These are phyloP conservation scores for Hydropsyche betteni DNA, from an alignment of 2,888 invertebrate species.

Conservation along the genomic window DNA sequence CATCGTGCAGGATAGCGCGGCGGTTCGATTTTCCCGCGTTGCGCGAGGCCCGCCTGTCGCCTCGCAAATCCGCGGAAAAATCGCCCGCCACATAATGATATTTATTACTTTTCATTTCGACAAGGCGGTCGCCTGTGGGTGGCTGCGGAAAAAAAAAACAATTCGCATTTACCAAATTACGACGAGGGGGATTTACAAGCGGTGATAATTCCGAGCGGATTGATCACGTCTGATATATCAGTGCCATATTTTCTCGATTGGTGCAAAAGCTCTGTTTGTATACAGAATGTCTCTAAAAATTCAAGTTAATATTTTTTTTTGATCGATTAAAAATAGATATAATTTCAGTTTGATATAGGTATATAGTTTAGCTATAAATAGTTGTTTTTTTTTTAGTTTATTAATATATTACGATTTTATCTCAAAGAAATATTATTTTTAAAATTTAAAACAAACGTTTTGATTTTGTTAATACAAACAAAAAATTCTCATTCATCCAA, in stretches of 20 bases:
- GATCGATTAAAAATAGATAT: too few species aligned
- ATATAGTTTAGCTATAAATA: too few species aligned
- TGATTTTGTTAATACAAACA: too few species aligned
- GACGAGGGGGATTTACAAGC: constrained; percentile 36
- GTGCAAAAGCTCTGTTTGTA: not conserved
- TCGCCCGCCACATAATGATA: constrained; percentile 37
- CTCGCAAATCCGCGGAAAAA: constrained; percentile 25
- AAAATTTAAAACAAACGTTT: too few species aligned
- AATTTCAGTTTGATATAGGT: too few species aligned
- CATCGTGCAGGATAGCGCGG: not conserved
- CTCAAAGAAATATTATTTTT: too few species aligned
- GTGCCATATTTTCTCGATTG: constrained; percentile 47
- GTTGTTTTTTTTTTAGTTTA: too few species aligned
- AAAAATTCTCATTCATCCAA: too few species aligned
- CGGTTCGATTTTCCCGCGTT: too few species aligned
- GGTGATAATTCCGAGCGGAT: constrained; percentile 11
- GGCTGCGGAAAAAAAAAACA: constrained; percentile 39
- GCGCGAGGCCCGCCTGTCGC: not conserved
- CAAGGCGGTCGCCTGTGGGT: not conserved
- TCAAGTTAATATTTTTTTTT: too few species aligned
- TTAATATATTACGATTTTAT: too few species aligned
- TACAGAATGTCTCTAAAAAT: too few species aligned
- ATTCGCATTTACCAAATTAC: constrained; percentile 45
- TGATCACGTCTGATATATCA: constrained; percentile 43
- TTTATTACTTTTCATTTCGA: constrained; percentile 44